Conservation (phyloP, 2,888 invertebrate species). For the Torymus tubicola region DNA sequence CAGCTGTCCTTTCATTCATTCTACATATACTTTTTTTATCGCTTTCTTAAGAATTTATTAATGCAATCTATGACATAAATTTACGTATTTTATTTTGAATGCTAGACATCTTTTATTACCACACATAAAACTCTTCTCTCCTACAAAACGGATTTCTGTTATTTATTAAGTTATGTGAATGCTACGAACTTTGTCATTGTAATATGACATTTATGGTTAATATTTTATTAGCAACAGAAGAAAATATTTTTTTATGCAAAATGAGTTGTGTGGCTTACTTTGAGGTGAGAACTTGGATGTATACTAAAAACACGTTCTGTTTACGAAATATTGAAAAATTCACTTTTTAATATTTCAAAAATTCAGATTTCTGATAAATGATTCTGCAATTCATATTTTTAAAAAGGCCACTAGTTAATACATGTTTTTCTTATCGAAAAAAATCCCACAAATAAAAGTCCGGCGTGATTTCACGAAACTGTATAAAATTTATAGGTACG, state of each 20-base stretch:
- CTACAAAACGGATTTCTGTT: background rate
- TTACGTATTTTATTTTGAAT: conserved; percentile 26
- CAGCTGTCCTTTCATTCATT: background rate
- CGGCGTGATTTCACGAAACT: no score
- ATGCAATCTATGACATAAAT: conserved; percentile 44
- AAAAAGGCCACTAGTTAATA: no score
- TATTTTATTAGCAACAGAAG: conserved; percentile 15
- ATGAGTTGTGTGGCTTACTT: background rate
- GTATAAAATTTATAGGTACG: no score
- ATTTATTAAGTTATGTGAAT: conserved; percentile 44
- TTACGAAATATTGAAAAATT: no score
- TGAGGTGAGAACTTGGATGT: no score
- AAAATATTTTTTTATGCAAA: background rate
- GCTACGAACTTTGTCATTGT: conserved; percentile 14
- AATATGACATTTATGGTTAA: conserved; percentile 37
- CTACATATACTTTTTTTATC: conserved; percentile 31
- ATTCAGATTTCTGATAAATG: no score
- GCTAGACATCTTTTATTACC: background rate
- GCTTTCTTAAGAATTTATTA: conserved; percentile 32
- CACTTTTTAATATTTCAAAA: no score
- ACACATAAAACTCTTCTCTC: background rate
- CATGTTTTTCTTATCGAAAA: no score
- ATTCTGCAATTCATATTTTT: no score
- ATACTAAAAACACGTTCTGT: no score
- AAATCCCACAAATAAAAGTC: no score